Base-by-base conservation (phyloP, 1,140 invertebrate species). In the Macrosteles quadrilineatus region DNA sequence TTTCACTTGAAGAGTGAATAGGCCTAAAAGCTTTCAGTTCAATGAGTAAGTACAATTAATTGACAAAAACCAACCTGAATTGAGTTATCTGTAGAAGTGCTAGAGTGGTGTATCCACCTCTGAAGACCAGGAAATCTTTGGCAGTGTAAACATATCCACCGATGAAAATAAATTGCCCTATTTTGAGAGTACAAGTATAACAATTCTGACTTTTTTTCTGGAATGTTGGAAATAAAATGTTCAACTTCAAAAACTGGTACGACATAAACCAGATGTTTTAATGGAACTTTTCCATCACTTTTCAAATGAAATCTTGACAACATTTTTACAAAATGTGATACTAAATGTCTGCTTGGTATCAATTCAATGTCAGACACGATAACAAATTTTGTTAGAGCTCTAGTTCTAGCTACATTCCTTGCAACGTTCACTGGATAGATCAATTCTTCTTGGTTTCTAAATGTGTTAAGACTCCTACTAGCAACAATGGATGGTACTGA, bases 311-410 rank as follows among this genome's bases (percentile, higher is more conserved):
- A 76, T 2, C 73, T 75, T 67, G 80, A 78, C 0, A 89, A 76
- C 87, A 90, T 88, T 68, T 83, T 76, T 2, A 86, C 75, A 73
- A 91, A 90, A 71, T 84, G 84, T 6, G 82, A 80, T 0, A 88
- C 87, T 64, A 91, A 78, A 71, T 83, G 83, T 32, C 84, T 80
- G 74, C 89, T 91, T 0, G 90, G 89, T 59, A 91, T 83, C 66
- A 93, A 81, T 78, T 93, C 90, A 69, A 92, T 87, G 77, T 93
- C 91, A 4, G 88, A 88, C 0, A 91, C 91, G 74, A 94, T 79
- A 64, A 93, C 86, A 76, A 88, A 87, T 66, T 83, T 79, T 11
- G 89, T 90, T 30, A 77, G 78, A 0, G 88, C 84, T 17, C 85
- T 83, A 50, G 80, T 82, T 69, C 88, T 82, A 0, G 90, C 90